These are phyloP conservation scores for Latheticus oryzae DNA, from an alignment of 2,888 invertebrate species.

Conservation along the genomic window DNA sequence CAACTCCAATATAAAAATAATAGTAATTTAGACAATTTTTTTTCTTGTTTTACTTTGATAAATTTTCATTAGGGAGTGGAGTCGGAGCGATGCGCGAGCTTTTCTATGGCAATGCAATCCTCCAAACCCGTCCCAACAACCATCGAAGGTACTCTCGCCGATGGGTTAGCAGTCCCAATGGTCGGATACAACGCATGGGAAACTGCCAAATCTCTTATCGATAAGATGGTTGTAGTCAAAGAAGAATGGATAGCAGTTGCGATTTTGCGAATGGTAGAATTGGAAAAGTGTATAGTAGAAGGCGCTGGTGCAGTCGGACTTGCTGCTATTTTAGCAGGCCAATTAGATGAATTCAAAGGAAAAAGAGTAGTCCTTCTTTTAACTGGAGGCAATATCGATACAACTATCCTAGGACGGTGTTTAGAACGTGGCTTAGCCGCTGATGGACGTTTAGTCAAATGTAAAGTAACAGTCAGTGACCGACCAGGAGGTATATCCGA, in stretches of 20 bases:
- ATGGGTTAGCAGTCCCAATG: conserved; percentile 77
- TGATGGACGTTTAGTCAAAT: conserved; percentile 82
- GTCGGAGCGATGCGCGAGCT: conserved; percentile 91
- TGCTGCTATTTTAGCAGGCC: conserved; percentile 75
- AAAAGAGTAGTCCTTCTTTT: conserved; percentile 86
- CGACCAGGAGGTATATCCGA: conserved; percentile 90
- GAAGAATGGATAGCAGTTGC: conserved; percentile 75
- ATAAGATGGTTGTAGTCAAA: conserved; percentile 76
- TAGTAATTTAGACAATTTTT: no score
- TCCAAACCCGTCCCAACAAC: conserved; percentile 69
- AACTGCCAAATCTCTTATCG: conserved; percentile 72
- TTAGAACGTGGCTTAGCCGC: conserved; percentile 89
- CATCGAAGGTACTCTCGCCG: conserved; percentile 73
- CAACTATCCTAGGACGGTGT: conserved; percentile 88
- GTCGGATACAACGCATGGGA: conserved; percentile 77
- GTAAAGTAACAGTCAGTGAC: conserved; percentile 84
- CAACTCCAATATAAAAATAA: conserved; percentile 84
- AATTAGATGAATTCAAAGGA: conserved; percentile 74
- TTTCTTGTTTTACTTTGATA: no score
- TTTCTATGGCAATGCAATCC: conserved; percentile 72
- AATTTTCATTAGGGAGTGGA: conserved; percentile 82
- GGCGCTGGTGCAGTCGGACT: conserved; percentile 79
- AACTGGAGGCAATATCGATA: conserved; percentile 93
- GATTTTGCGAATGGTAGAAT: conserved; percentile 72
- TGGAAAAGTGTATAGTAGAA: conserved; percentile 79